Conservation (phyloP, 2,888 invertebrate species). For the Drosophila atroscutellata region DNA sequence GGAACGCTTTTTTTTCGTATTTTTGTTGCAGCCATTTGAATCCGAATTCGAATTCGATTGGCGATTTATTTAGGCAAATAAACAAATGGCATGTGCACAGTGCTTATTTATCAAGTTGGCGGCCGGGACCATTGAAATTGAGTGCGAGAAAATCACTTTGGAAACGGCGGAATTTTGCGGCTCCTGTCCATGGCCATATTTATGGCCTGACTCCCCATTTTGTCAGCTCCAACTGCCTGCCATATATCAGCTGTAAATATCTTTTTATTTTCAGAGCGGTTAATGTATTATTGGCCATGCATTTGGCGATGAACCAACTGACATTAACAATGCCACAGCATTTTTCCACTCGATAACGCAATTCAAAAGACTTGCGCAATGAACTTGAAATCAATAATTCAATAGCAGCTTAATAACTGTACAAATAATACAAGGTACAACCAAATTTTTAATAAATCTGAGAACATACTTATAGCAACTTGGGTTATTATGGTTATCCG, state of each 20-base stretch:
- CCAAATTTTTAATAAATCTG: background rate
- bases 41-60: slow-evolving; percentile 58
- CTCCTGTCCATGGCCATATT: slow-evolving; percentile 62
- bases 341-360: slow-evolving; percentile 5
- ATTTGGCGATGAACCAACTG: slow-evolving; percentile 65
- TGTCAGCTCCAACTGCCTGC: slow-evolving; percentile 73
- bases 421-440: background rate
- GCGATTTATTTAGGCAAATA: slow-evolving; percentile 78
- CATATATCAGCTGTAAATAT: slow-evolving; percentile 73
- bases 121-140: slow-evolving; percentile 64
- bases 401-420: background rate
- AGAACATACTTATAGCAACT: background rate
- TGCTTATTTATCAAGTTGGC: slow-evolving; percentile 77
- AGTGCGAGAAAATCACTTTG: slow-evolving; percentile 79
- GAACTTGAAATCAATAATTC: slow-evolving; percentile 17
- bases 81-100: slow-evolving; percentile 78
- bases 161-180: slow-evolving; percentile 41
- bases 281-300: slow-evolving; percentile 57
- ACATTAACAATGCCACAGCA: slow-evolving; percentile 40
- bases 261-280: slow-evolving; percentile 62
- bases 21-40: slow-evolving; percentile 50
- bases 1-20: slow-evolving; percentile 45
- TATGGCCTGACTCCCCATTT: slow-evolving; percentile 68
- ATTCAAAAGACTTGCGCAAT: slow-evolving; percentile 43
- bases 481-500: background rate